These are phyloP conservation scores for Pammene aurita DNA, from an alignment of 2,888 invertebrate species.

Conservation along the genomic window DNA sequence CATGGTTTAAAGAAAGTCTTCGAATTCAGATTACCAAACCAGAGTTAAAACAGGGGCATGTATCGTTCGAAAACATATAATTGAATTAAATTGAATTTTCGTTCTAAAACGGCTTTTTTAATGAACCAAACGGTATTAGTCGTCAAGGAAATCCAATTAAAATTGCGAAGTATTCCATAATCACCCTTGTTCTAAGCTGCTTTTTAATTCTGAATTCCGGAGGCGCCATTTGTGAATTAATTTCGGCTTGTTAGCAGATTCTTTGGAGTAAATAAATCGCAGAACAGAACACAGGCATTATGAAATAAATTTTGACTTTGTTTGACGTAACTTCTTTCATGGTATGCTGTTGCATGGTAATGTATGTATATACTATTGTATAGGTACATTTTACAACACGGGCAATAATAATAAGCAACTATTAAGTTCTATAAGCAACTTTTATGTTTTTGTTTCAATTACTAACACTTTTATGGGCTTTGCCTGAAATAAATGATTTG, in stretches of 20 bases:
- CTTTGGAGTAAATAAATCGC: slow-evolving; percentile 29
- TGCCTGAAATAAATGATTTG: no score
- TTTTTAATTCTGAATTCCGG: slow-evolving; percentile 38
- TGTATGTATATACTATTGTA: no score
- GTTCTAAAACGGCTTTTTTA: slow-evolving; percentile 50
- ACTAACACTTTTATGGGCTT: no score
- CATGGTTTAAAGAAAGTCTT: slow-evolving; percentile 15
- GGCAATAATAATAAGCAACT: no score
- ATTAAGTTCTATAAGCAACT: no score
- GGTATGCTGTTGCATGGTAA: no score
- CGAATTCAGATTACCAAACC: not conserved
- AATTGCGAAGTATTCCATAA: slow-evolving; percentile 46
- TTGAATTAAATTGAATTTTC: slow-evolving; percentile 20
- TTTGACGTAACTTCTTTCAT: not conserved
- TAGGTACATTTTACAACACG: no score
- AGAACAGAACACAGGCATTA: slow-evolving; percentile 8
- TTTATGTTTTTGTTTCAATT: no score
- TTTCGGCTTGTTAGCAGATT: slow-evolving; percentile 64
- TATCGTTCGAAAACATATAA: slow-evolving; percentile 16
- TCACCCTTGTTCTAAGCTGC: slow-evolving; percentile 34
- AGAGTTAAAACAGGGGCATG: no score
- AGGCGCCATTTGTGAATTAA: slow-evolving; percentile 53
- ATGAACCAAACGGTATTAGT: slow-evolving; percentile 49
- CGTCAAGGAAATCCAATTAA: slow-evolving; percentile 52
- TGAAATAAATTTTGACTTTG: not conserved